These are phyloP conservation scores for Synanthedon myopaeformis DNA, from an alignment of 2,888 invertebrate species.

Conservation along the genomic window DNA sequence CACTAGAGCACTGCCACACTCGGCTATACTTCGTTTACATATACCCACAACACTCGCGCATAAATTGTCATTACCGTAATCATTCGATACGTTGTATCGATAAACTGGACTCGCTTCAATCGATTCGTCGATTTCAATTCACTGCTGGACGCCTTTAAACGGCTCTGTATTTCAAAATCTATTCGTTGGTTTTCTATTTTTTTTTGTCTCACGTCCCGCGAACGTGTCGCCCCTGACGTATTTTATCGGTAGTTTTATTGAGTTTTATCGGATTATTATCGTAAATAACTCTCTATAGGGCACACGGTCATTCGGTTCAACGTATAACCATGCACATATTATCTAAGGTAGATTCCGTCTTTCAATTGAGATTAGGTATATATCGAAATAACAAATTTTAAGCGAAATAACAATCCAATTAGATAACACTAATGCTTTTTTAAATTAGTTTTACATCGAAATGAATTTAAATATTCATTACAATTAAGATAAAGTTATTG, in stretches of 20 bases:
- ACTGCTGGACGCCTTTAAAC: slow-evolving; percentile 39
- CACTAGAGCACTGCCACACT: slow-evolving; percentile 34
- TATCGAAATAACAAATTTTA: too few species aligned
- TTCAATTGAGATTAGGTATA: too few species aligned
- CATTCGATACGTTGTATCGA: slow-evolving; percentile 52
- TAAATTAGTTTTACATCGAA: too few species aligned
- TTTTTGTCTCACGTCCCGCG: slow-evolving; percentile 19
- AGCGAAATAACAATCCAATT: too few species aligned
- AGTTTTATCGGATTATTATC: slow-evolving; percentile 43
- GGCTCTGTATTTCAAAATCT: slow-evolving; percentile 21
- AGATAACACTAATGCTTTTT: too few species aligned
- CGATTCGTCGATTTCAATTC: slow-evolving; percentile 38
- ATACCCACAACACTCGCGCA: slow-evolving; percentile 44
- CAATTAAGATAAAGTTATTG: too few species aligned
- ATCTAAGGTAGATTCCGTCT: too few species aligned
- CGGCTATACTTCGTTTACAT: slow-evolving; percentile 53
- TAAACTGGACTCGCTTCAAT: slow-evolving; percentile 38
- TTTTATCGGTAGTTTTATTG: slow-evolving; percentile 46
- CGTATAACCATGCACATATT: too few species aligned
- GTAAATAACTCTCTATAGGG: slow-evolving; percentile 27
- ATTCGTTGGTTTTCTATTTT: slow-evolving; percentile 21
- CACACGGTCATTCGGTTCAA: background rate
- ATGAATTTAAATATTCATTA: too few species aligned
- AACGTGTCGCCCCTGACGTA: slow-evolving; percentile 30
- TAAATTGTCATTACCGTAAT: slow-evolving; percentile 66